A percentile compares a stretch with the other conserved stretches of the same genome.
Conservation (phyloP, 1,140 invertebrate genomes). For the Drosophila novamexicana region DNA sequence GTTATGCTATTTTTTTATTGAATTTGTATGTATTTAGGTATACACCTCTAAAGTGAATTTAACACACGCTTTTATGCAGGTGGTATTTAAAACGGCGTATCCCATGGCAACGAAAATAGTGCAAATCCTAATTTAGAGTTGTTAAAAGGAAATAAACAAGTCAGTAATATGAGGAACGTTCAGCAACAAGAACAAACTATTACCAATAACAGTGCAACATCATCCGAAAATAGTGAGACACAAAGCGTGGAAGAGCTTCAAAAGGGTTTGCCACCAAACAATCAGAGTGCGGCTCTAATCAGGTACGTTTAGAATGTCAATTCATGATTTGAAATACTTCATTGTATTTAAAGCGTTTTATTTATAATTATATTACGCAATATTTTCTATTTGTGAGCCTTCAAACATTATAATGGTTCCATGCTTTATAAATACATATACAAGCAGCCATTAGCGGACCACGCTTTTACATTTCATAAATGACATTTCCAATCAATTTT, state of each 20-base stretch:
- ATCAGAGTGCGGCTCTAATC: conserved; percentile 50
- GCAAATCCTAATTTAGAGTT: conserved; percentile 27
- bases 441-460: no score
- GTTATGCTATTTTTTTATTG: no score
- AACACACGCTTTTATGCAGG: background rate
- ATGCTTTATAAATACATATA: no score
- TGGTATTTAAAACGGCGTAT: background rate
- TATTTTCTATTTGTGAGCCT: no score
- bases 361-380: no score
- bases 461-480: no score
- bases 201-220: conserved; percentile 73
- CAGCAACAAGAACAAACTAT: conserved; percentile 46
- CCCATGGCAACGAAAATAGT: conserved; percentile 57
- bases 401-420: no score
- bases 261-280: conserved; percentile 30
- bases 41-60: background rate
- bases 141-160: conserved; percentile 41
- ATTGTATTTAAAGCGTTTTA: no score
- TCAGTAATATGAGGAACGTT: conserved; percentile 58
- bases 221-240: conserved; percentile 78
- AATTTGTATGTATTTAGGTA: background rate
- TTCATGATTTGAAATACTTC: no score
- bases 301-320: conserved; percentile 33
- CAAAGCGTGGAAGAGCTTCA: conserved; percentile 73
- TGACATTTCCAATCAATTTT: no score